Percentiles rank a stretch among this genome's conserved stretches.
Evolutionary conservation across 2,888 invertebrate species (phyloP).

Genomic region (Sesamia inferens): DNA sequence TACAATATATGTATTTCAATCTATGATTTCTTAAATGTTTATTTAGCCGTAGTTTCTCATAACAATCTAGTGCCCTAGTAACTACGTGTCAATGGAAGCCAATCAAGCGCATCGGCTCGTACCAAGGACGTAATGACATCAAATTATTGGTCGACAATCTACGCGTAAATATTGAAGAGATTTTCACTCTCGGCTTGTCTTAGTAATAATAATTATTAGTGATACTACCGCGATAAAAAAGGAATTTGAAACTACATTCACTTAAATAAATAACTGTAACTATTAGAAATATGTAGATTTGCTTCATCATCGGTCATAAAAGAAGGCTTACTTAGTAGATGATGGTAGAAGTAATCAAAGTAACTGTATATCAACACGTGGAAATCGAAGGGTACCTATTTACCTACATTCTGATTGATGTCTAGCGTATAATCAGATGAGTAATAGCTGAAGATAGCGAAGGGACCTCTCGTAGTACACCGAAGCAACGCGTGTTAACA

Average conservation of each 20-base stretch:
- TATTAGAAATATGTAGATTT: slow-evolving; percentile 55
- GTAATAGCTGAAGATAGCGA: slow-evolving; percentile 35
- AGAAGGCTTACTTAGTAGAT: slow-evolving; percentile 34
- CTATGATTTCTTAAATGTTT: slow-evolving; percentile 14
- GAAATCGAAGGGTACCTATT: slow-evolving; percentile 43
- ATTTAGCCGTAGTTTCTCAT: slow-evolving; percentile 39
- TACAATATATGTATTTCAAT: slow-evolving; percentile 2
- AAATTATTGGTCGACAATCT: slow-evolving; percentile 46
- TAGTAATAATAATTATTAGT: slow-evolving; percentile 42
- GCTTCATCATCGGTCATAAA: slow-evolving; percentile 60
- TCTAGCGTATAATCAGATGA: slow-evolving; percentile 41
- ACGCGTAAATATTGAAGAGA: slow-evolving; percentile 19
- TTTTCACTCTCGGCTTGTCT: slow-evolving; percentile 48
- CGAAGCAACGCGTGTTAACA: neutral
- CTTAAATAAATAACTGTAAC: slow-evolving; percentile 56
- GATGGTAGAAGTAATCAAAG: slow-evolving; percentile 53
- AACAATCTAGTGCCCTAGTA: slow-evolving; percentile 65
- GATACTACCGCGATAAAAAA: slow-evolving; percentile 50
- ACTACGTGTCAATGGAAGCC: slow-evolving; percentile 70
- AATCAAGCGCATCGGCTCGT: slow-evolving; percentile 65
- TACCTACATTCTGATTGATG: slow-evolving; percentile 34
- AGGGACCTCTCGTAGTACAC: slow-evolving; percentile 13
- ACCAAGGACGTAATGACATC: slow-evolving; percentile 60
- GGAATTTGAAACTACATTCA: slow-evolving; percentile 43
- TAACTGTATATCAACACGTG: slow-evolving; percentile 56